Conservation (phyloP, 2,888 invertebrate genomes). For the Euzophera pinguis region DNA sequence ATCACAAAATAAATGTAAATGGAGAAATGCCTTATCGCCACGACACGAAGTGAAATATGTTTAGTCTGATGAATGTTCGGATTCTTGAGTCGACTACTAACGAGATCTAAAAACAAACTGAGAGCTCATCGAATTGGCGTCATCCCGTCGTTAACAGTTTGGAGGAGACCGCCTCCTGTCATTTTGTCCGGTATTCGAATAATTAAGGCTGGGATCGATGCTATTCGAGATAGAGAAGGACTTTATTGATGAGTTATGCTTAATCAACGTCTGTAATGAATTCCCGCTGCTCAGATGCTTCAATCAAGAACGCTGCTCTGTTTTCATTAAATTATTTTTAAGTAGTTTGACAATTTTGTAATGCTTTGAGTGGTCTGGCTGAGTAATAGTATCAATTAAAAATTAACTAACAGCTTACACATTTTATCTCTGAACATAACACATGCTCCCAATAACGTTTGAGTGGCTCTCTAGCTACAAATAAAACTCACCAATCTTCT, state of each 20-base stretch:
- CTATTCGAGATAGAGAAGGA: conserved; percentile 51
- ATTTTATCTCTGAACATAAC: conserved; percentile 53
- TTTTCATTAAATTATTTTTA: conserved; percentile 15
- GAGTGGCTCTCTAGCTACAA: conserved; percentile 50
- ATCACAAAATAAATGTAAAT: conserved; percentile 51
- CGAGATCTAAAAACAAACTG: conserved; percentile 67
- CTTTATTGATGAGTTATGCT: conserved; percentile 63
- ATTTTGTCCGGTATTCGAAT: conserved; percentile 55
- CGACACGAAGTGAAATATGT: conserved; percentile 57
- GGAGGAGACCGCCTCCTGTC: conserved; percentile 53
- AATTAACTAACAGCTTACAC: conserved; percentile 46
- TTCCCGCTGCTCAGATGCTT: conserved; percentile 31
- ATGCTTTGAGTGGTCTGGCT: conserved; percentile 17
- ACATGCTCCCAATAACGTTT: conserved; percentile 49
- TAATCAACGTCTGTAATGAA: conserved; percentile 59
- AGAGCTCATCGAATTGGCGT: conserved; percentile 49
- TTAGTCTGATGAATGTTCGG: conserved; percentile 57
- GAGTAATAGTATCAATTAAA: conserved; percentile 33
- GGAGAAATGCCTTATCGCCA: conserved; percentile 60
- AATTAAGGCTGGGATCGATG: conserved; percentile 59
- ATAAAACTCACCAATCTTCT: conserved; percentile 33
- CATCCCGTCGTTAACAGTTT: conserved; percentile 47
- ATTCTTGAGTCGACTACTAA: conserved; percentile 54
- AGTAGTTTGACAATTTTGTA: conserved; percentile 9
- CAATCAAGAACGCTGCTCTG: conserved; percentile 22